Base-by-base conservation (phyloP, 2,113 vertebrate species). In the Triplophysa tibetana region DNA sequence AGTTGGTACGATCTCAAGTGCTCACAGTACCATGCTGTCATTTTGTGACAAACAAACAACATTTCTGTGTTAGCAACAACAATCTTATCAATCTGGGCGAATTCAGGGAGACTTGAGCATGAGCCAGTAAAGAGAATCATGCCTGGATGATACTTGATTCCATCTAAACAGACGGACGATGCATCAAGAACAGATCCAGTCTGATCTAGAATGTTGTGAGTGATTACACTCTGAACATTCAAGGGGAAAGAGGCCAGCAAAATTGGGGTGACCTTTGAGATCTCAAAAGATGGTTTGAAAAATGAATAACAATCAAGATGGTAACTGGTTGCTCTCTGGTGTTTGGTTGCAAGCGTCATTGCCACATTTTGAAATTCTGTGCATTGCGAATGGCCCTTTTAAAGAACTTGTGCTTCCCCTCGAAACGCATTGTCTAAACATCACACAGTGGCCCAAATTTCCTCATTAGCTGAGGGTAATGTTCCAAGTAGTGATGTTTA, bases 51-150 rank as follows among this genome's bases (percentile, higher is more conserved):
- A 4, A 86, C 68, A 82, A 86, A 87, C 11, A 82, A 0, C 24
- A 87, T 85, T 19, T 85, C 78, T 69, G 64, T 12, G 5, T 87
- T 70, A 43, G 21, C 79, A 54, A 64, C 19, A 65, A 86, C 33
- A 81, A 85, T 84, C 33, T 88, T 69, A 50, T 63, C 10, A 52
- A 86, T 87, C 66, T 81, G 73, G 14, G 1, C 26, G 83, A 83
- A 86, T 79, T 68, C 70, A 67, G 82, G n/a, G n/a, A 85, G 81
- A 75, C 84, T 69, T 75, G 81, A 85, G 65, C 76, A 86, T 67
- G 84, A 85, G 0, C 86, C 79, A 82, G n/a, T 1, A 70, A 48
- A 86, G 19, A 84, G 33, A 1, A 85, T 79, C 82, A 85, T 86
- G 52, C 17, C 63, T 77, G 70, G 33, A 65, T 58, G 1, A 50